Percentiles rank a stretch among this genome's conserved stretches.
phyloP scores from a whole-genome alignment of 2,113 vertebrate species.

The Sebastes schlegelii region DNA sequence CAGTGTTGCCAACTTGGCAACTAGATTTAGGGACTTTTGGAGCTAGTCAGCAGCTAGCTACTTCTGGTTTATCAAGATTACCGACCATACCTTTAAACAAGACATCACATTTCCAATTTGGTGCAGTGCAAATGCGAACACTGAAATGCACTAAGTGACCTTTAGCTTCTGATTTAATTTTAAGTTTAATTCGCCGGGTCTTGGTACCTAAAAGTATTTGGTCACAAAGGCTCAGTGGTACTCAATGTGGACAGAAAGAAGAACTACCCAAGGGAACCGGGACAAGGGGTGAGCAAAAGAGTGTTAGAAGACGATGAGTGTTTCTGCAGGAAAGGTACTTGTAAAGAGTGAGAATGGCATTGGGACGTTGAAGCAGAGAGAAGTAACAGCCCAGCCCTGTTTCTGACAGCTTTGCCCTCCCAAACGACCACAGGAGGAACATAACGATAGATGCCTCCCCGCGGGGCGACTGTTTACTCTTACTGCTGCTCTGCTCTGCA shows the following conservation, averaged over 20 bases:
- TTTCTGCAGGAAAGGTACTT: slow-evolving; percentile 44
- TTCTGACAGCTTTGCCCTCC: slow-evolving; percentile 49
- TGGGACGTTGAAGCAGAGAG: slow-evolving; percentile 37
- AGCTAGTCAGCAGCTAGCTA: too few relatives aligned
- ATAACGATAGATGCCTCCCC: slow-evolving; percentile 48
- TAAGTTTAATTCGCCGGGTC: not conserved
- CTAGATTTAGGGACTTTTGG: too few relatives aligned
- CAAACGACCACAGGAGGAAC: slow-evolving; percentile 51
- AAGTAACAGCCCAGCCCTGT: slow-evolving; percentile 46
- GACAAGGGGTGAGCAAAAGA: slow-evolving; percentile 33
- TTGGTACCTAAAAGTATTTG: slow-evolving; percentile 3
- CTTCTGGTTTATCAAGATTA: too few relatives aligned
- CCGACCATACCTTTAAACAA: not conserved
- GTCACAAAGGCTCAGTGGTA: not conserved
- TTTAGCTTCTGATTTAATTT: not conserved
- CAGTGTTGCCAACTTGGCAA: too few relatives aligned
- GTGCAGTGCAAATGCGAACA: not conserved
- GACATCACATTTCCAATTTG: not conserved
- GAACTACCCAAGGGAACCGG: slow-evolving; percentile 2
- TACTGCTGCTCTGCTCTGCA: slow-evolving; percentile 43
- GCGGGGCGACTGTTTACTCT: slow-evolving; percentile 48
- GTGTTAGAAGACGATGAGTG: slow-evolving; percentile 55
- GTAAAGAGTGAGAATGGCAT: slow-evolving; percentile 53
- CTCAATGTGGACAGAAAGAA: not conserved
- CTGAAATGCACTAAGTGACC: not conserved